These are phyloP conservation scores for Tenthredo scrophulariae DNA, from an alignment of 2,888 invertebrate genomes.

Conservation along the genomic window DNA sequence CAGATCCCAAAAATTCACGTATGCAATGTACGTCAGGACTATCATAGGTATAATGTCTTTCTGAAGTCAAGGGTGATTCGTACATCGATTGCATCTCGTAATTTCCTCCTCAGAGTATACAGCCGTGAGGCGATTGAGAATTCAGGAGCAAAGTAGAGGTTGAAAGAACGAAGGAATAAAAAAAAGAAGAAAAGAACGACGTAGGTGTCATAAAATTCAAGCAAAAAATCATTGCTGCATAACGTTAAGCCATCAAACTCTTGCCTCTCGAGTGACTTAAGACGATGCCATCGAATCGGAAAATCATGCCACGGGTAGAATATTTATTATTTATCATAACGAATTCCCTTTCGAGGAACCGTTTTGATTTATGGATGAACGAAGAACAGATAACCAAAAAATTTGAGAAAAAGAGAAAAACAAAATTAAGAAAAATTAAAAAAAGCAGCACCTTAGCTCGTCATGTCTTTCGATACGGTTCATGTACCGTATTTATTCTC, in stretches of 20 bases:
- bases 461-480: neutral
- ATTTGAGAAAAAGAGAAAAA: neutral
- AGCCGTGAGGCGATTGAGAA: neutral
- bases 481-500: neutral
- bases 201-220: slow-evolving; percentile 19
- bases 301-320: no score
- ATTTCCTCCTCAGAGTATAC: neutral
- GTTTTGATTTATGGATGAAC: no score
- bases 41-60: neutral
- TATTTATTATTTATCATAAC: no score
- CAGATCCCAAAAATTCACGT: neutral
- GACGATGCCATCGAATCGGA: no score
- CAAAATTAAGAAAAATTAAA: neutral
- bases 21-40: no score
- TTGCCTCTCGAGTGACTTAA: neutral
- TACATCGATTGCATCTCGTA: neutral
- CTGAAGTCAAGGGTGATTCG: slow-evolving; percentile 1
- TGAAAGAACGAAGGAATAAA: neutral
- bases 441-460: neutral
- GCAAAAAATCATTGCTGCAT: slow-evolving; percentile 30
- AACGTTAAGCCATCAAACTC: neutral
- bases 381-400: no score
- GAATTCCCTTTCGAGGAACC: no score
- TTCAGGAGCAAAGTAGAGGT: neutral
- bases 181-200: neutral